Conservation (phyloP, 2,797 vertebrate species). For the Danio kyathit region DNA sequence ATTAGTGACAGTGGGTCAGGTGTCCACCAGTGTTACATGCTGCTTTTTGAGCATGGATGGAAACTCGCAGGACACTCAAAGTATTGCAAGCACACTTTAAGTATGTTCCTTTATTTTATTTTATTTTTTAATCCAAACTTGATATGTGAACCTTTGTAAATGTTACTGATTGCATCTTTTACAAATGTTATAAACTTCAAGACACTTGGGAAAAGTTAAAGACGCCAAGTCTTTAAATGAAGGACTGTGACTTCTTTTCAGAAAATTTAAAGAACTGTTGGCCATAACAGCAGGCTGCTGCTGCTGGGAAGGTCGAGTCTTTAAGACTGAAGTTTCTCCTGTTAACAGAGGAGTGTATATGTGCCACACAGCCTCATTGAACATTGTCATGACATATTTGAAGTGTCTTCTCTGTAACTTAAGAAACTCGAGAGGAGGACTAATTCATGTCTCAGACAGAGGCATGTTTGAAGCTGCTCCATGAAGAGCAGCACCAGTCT, state of each 20-base stretch:
- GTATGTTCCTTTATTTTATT: not conserved
- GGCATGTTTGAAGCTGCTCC: constrained; percentile 57
- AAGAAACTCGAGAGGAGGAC: constrained; percentile 27
- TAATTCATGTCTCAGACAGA: constrained; percentile 57
- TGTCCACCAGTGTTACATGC: constrained; percentile 3
- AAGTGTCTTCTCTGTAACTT: constrained; percentile 41
- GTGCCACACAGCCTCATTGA: constrained; percentile 14
- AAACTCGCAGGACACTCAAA: not conserved
- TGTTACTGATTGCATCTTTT: constrained; percentile 10
- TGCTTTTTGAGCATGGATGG: constrained; percentile 7
- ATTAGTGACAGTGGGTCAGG: not conserved
- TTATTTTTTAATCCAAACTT: constrained; percentile 11
- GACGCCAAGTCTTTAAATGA: constrained; percentile 15
- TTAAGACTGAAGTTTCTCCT: not conserved
- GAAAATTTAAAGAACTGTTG: not conserved
- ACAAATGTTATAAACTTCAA: constrained; percentile 17
- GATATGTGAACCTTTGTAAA: constrained; percentile 24
- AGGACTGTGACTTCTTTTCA: not conserved
- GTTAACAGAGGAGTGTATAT: constrained; percentile 12
- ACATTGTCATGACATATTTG: constrained; percentile 39
- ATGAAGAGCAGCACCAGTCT: constrained; percentile 52
- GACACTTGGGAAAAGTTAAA: not conserved
- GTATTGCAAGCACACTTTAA: constrained; percentile 15
- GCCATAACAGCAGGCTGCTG: not conserved
- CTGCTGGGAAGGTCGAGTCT: constrained; percentile 3